A percentile compares a stretch with the other conserved stretches of the same genome.
Conservation (phyloP, 92 coral and sea anemone genomes). For the Blastomussa wellsi region DNA sequence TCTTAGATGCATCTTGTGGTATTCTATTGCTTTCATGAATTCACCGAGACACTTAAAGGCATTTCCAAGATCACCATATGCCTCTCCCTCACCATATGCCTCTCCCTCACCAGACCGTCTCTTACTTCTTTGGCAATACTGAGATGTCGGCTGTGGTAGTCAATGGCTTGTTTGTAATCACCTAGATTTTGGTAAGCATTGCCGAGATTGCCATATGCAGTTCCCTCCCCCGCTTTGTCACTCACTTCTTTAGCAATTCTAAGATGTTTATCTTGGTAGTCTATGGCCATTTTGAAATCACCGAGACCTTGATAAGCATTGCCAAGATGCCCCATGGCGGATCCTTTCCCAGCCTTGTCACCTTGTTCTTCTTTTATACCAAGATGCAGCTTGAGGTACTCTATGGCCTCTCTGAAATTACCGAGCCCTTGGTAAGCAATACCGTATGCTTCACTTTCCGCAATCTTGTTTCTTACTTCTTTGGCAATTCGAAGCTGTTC, state of each 20-base stretch:
- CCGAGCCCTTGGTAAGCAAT: background rate
- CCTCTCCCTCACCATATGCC: background rate
- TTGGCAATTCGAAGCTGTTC: background rate
- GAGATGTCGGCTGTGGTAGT: background rate
- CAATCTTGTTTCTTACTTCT: background rate
- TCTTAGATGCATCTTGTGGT: background rate
- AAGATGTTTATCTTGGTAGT: background rate
- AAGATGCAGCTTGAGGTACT: background rate
- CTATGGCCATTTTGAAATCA: conserved; percentile 1
- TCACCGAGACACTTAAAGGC: background rate
- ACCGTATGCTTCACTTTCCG: background rate
- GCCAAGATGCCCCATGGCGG: background rate
- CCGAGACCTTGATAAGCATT: background rate
- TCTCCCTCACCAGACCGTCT: background rate
- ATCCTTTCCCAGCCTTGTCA: background rate
- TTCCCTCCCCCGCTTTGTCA: background rate
- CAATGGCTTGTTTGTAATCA: background rate
- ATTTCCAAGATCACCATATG: background rate
- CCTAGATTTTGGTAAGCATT: background rate
- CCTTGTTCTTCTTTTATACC: background rate
- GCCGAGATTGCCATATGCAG: conserved; percentile 13
- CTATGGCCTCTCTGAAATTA: background rate
- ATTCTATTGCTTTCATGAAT: background rate
- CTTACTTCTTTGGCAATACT: background rate
- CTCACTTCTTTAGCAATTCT: background rate